Evolutionary conservation across 2,797 vertebrate genomes (phyloP), one percentile per base, ranked within the genome.

Genomic region (Chrosomus eos): DNA sequence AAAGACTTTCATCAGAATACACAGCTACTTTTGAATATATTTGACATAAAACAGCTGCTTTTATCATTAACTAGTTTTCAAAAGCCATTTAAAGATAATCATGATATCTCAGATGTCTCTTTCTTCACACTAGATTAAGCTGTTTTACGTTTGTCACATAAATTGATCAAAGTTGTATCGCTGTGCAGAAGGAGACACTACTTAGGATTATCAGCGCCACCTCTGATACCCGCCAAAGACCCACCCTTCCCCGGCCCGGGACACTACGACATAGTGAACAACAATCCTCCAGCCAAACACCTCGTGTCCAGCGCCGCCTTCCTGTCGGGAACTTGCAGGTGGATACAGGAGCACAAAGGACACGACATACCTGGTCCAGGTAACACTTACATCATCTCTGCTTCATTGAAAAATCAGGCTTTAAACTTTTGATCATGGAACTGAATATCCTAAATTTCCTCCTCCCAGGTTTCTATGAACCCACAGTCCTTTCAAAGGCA

Each of bases 281-380:
- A 86, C 48, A 5, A 45, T 0, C 70, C 74, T 1, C 85, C 87
- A 0, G 58, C 90, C 5, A 95, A 94, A 66, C 92, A 74, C 28
- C 90, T 91, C 26, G 90, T 93, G 79, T 95, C 94, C 13, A 93
- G 93, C 0, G 95, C 96, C 0, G 94, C 84, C 0, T 97, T 96
- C 23, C 90, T 94, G 82, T 97, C 96, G n/a, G 94, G 73, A 79
- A 95, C 93, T 16, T 87, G 91, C 68, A 89, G 92, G 62, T 92
- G 90, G 91, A 11, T 72, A 0, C 38, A 26, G 7, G 60, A 18
- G 0, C 0, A 60, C 0, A 51, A 33, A 68, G 87, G 78, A 14
- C 36, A 90, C 13, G 71, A 5, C 1, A 55, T 88, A 1, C 96
- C 96, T 0, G 95, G 94, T 28, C 95, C 96, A 95, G 96, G 95